Percentiles rank a stretch among this genome's conserved stretches.
phyloP scores from a whole-genome alignment of 2,113 vertebrate genomes.

The Laticauda laticaudata region DNA sequence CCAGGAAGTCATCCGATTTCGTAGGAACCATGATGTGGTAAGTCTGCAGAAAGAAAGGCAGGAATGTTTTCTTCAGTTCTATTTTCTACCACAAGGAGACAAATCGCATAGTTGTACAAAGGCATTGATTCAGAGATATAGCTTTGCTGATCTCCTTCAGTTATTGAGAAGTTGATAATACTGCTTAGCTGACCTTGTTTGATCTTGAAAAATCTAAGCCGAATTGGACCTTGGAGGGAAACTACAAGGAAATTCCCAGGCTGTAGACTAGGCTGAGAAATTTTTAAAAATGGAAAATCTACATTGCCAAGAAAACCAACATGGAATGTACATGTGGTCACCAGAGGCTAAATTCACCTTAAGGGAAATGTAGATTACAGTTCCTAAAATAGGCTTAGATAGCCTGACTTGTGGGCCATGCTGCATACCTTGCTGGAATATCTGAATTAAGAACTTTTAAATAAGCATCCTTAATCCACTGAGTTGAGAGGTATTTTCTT shows the following conservation, averaged over 20 bases:
- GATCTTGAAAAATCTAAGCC: not conserved
- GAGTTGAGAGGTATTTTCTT: not conserved
- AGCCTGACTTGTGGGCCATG: not conserved
- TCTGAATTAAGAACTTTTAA: not conserved
- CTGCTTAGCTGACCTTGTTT: not conserved
- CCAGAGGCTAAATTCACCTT: not conserved
- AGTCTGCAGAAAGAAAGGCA: conserved; percentile 42
- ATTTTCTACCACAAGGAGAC: not conserved
- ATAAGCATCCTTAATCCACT: not conserved
- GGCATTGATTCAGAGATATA: not conserved
- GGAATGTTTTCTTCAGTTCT: not conserved
- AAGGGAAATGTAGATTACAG: not conserved
- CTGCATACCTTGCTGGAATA: not conserved
- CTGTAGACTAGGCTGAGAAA: not conserved
- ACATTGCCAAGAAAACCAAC: not conserved
- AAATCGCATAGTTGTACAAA: not conserved
- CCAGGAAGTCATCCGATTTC: conserved; percentile 84
- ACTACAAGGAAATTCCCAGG: not conserved
- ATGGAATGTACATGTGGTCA: not conserved
- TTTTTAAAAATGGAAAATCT: not conserved
- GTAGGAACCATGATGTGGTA: conserved; percentile 90
- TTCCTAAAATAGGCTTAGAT: not conserved
- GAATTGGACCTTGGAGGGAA: not conserved
- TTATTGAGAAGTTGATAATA: not conserved
- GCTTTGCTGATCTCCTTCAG: not conserved